These are phyloP conservation scores for Sycophila sp. DNA, from an alignment of 1,140 invertebrate genomes.

Conservation along the genomic window DNA sequence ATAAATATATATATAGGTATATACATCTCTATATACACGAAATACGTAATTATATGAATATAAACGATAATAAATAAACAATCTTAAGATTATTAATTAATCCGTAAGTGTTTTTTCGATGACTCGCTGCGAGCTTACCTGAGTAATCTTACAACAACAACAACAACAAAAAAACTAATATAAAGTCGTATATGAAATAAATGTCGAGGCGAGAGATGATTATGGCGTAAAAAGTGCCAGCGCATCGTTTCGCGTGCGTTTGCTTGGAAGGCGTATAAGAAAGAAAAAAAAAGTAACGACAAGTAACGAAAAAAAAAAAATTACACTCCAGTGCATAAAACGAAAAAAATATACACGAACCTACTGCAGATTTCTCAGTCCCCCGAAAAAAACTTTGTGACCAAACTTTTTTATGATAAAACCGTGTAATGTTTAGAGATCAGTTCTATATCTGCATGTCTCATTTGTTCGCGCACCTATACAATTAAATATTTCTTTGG, in stretches of 20 bases:
- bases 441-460: background rate
- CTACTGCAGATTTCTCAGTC: too few species aligned
- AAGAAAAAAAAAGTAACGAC: background rate
- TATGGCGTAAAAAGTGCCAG: background rate
- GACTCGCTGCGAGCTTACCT: conserved; percentile 4
- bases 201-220: background rate
- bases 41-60: background rate
- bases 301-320: background rate
- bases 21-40: background rate
- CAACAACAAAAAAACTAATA: too few species aligned
- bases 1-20: too few species aligned
- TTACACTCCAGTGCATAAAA: too few species aligned
- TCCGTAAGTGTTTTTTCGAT: conserved; percentile 6
- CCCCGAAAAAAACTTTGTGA: background rate
- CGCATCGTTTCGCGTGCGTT: background rate
- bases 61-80: background rate
- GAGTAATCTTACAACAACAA: background rate
- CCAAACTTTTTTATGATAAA: background rate
- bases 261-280: background rate
- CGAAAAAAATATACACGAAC: too few species aligned
- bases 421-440: background rate
- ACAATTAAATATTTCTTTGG: too few species aligned
- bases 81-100: background rate
- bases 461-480: too few species aligned
- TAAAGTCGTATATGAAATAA: too few species aligned